phyloP scores from a whole-genome alignment of 92 coral and sea anemone genomes.

The Phenganax marumi region DNA sequence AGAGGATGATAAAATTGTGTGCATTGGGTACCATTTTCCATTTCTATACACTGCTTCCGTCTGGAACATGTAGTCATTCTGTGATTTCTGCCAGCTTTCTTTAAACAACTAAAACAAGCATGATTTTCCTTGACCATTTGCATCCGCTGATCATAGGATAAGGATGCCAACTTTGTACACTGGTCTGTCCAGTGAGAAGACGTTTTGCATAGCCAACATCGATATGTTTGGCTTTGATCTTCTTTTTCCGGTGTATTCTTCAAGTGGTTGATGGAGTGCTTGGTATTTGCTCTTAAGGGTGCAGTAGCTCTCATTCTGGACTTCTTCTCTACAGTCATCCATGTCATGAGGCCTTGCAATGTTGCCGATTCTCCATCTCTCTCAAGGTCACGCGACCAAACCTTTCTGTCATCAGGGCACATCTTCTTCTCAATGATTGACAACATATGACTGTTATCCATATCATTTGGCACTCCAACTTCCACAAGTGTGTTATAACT shows the following conservation, averaged over 20 bases:
- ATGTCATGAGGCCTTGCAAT: constrained; percentile 43
- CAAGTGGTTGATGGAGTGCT: constrained; percentile 24
- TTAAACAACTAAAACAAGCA: constrained; percentile 52
- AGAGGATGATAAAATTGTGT: constrained; percentile 43
- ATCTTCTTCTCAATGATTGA: constrained; percentile 36
- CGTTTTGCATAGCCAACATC: constrained; percentile 58
- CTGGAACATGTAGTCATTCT: constrained; percentile 44
- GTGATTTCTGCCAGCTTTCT: constrained; percentile 51
- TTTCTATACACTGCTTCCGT: constrained; percentile 37
- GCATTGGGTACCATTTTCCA: constrained; percentile 52
- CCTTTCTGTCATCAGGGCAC: constrained; percentile 36
- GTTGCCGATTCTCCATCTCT: constrained; percentile 37
- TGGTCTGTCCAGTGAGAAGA: constrained; percentile 64
- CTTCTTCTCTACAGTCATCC: constrained; percentile 34
- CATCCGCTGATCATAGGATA: constrained; percentile 50
- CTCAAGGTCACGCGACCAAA: constrained; percentile 32
- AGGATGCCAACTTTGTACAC: constrained; percentile 52
- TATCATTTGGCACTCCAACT: constrained; percentile 43
- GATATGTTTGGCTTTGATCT: constrained; percentile 20
- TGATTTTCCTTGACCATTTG: constrained; percentile 52
- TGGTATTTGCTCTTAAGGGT: constrained; percentile 23
- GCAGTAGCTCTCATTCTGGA: constrained; percentile 40
- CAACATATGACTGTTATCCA: constrained; percentile 55
- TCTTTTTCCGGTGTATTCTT: constrained; percentile 22
- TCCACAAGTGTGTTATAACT: constrained; percentile 46